Base-by-base conservation (phyloP, 2,888 invertebrate species). In the Strigamia transsilvanica region DNA sequence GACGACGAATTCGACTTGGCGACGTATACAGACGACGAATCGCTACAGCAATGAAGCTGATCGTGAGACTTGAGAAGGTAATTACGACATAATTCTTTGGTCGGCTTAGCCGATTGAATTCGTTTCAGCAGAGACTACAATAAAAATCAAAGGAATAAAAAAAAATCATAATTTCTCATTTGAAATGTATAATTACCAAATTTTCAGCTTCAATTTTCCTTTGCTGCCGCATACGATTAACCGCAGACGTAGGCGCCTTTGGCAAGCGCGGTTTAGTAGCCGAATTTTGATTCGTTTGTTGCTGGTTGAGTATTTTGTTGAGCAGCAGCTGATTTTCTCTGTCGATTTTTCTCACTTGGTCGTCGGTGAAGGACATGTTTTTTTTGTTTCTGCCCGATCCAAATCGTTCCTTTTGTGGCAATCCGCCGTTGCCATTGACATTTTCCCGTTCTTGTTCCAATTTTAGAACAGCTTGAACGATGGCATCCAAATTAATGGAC, bases 171-270 rank as follows among this genome's bases (percentile, higher is more conserved):
- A 7, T 42, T 42, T 42, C 12, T 42, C n/a, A n/a, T 42, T 42
- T 10, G 15, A 82, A 23, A 15, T 23, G n/a, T 21, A 23, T 18
- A 84, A 87, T 84, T 87, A 90, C 90, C 88, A 89, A 86, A 85
- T 91, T 91, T 83, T 90, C 90, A 83, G 87, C 86, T 83, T 90
- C 89, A 84, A 91, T 90, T 84, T 88, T 87, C 82, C 87, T 87
- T 83, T 90, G 90, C 27, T 89, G 87, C 83, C 87, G 88, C 82
- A 86, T 87, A 77, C 90, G 87, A 84, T 90, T 90, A 66, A 90
- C 88, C 15, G 90, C 89, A 42, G 90, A 90, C 41, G 87, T 88
- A 15, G 81, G 66, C 9, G 46, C 73, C 12, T 9, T 21, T 10
- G 73, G 46, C 1, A n/a, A 66, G 21, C 80, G 81, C 4, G 82